Evolutionary conservation across 2,797 vertebrate species (phyloP), one percentile per base, ranked within the genome.

Genomic region (Catamblyrhynchus diadema): DNA sequence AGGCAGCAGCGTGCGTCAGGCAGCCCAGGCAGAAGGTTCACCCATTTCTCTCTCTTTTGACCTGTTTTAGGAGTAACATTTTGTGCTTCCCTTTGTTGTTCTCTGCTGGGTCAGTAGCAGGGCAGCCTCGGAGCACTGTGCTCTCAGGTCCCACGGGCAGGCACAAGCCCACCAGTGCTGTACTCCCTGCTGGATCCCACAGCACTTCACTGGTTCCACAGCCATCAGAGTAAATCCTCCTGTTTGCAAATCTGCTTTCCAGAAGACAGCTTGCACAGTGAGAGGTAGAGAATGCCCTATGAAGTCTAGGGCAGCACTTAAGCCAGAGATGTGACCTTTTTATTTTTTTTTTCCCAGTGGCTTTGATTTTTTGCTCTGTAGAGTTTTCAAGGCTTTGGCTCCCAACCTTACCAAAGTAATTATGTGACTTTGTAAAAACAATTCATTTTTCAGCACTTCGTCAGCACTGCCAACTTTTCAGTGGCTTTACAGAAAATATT

Each of bases 371-470:
- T 70, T 24, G 7, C 60, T 72, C 57, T 78, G 50, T 53, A 25
- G 64, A 57, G 28, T 86, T 70, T 88, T 87, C 33, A 45, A 86
- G 66, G 81, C 86, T 82, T 80, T 92, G 83, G 78, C 88, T 87
- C 44, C 30, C 81, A 65, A 57, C 50, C 39, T 67, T 61, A 53
- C 85, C 67, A 21, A 94, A 89, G 37, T 32, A 85, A 82, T 85
- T 87, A 84, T 12, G 57, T 1, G 14, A 61, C 87, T 96, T 82
- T 25, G 51, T 64, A 81, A 87, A 92, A 94, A 81, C 85, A 86
- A 92, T 95, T 93, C n/a, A 66, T 91, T 94, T 94, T 95, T 93
- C 70, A 81, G 28, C 66, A 53, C 73, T 96, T 81, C 82, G 51
- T 27, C 57, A 24, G 53, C 13, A 0, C 75, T 75, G 88, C 73